Conservation (phyloP, 2,797 vertebrate species). For the Squalus acanthias region DNA sequence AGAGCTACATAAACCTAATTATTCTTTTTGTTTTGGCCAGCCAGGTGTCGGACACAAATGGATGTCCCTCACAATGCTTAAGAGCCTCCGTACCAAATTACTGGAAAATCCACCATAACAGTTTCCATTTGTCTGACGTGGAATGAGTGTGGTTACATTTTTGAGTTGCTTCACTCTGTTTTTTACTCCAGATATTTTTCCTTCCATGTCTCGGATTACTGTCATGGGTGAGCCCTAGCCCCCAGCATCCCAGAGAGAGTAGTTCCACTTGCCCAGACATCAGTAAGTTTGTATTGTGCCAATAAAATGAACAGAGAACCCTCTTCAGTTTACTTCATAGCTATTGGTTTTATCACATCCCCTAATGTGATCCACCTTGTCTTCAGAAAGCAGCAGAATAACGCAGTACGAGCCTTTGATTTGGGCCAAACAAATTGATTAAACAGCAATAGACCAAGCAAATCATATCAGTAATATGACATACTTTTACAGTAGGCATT, state of each 20-base stretch:
- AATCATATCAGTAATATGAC: background rate
- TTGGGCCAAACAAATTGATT: background rate
- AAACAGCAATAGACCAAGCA: background rate
- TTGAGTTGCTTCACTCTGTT: too few species aligned
- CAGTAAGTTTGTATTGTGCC: background rate
- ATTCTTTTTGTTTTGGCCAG: background rate
- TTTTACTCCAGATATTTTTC: too few species aligned
- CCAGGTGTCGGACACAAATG: background rate
- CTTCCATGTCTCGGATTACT: too few species aligned
- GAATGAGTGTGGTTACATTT: background rate
- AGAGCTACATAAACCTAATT: background rate
- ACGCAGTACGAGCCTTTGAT: background rate
- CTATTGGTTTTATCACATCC: too few species aligned
- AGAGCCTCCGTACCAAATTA: background rate
- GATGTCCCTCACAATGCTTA: background rate
- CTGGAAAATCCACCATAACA: background rate
- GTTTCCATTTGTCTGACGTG: background rate
- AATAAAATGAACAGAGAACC: background rate
- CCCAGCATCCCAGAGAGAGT: background rate
- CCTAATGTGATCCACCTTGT: background rate
- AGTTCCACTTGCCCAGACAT: background rate
- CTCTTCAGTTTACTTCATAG: background rate
- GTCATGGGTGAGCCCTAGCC: background rate
- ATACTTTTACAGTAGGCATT: background rate
- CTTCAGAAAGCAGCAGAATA: background rate